These are phyloP conservation scores for Melipona quadrifasciata DNA, from an alignment of 1,140 invertebrate species.

Conservation along the genomic window DNA sequence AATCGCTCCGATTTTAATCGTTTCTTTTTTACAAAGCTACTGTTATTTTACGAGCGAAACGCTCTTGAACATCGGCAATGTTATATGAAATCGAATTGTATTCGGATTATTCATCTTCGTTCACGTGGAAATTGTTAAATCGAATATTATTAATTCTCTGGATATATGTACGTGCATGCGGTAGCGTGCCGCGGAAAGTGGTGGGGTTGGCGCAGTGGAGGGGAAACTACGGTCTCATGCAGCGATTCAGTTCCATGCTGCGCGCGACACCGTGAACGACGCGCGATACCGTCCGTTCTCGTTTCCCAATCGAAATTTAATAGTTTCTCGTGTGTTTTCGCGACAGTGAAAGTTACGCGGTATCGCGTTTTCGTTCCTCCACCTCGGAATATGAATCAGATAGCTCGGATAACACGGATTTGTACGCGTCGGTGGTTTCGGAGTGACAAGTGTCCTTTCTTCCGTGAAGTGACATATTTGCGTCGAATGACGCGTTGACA, in stretches of 20 bases:
- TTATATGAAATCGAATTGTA: too few species aligned
- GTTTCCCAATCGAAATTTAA: background rate
- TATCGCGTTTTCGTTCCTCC: background rate
- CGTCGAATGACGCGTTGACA: slow-evolving; percentile 12
- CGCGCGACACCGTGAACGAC: slow-evolving; percentile 53
- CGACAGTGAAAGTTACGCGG: background rate
- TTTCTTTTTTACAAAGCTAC: background rate
- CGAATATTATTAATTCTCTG: background rate
- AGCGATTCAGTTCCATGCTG: slow-evolving; percentile 72
- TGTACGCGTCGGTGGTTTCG: background rate
- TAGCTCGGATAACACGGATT: background rate
- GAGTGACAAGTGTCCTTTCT: slow-evolving; percentile 9
- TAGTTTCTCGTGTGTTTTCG: background rate
- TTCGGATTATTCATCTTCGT: background rate
- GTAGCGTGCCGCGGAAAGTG: slow-evolving; percentile 9
- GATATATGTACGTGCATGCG: background rate
- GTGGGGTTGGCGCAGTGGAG: slow-evolving; percentile 56
- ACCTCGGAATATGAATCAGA: background rate
- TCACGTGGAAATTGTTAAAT: background rate
- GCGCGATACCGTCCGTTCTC: background rate
- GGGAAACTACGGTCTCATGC: slow-evolving; percentile 36
- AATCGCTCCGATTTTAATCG: background rate
- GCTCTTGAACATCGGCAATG: background rate
- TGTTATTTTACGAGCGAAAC: too few species aligned
- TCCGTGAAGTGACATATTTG: slow-evolving; percentile 2